Evolutionary conservation across 2,888 invertebrate genomes (phyloP).

Genomic region (Stenurella melanura): DNA sequence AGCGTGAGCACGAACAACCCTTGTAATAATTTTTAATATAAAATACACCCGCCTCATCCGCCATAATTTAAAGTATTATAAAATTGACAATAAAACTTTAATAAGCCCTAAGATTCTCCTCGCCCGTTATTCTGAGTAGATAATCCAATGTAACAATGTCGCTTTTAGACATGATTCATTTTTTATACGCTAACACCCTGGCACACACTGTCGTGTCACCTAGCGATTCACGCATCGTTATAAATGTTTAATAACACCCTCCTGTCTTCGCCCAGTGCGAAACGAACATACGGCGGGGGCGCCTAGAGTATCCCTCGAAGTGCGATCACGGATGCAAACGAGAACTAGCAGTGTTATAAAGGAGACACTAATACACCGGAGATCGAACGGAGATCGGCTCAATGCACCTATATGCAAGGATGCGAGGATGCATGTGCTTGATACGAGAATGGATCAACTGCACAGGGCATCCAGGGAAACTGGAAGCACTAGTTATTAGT

Average conservation of each 20-base stretch:
- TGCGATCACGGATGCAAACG: slow-evolving; percentile 52
- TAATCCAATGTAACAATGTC: slow-evolving; percentile 39
- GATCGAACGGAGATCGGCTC: slow-evolving; percentile 51
- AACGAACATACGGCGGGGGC: slow-evolving; percentile 43
- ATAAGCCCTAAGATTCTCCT: slow-evolving; percentile 25
- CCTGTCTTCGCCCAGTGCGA: slow-evolving; percentile 35
- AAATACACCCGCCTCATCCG: slow-evolving; percentile 7
- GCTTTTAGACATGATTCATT: slow-evolving; percentile 44
- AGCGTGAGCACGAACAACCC: no score
- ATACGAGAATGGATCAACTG: slow-evolving; percentile 8
- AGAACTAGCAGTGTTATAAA: slow-evolving; percentile 35
- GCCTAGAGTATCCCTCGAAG: slow-evolving; percentile 31
- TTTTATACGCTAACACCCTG: slow-evolving; percentile 39
- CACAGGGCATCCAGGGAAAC: background rate
- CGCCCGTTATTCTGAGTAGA: slow-evolving; percentile 28
- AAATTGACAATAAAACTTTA: slow-evolving; percentile 35
- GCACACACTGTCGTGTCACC: slow-evolving; percentile 48
- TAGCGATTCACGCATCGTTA: slow-evolving; percentile 48
- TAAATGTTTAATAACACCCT: slow-evolving; percentile 54
- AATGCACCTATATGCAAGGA: slow-evolving; percentile 46
- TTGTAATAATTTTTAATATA: background rate
- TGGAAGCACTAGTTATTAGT: no score
- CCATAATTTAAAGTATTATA: slow-evolving; percentile 26
- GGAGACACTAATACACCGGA: slow-evolving; percentile 46
- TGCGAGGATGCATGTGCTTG: slow-evolving; percentile 19